Conservation (phyloP, 2,113 vertebrate species). For the Xerus inauris region DNA sequence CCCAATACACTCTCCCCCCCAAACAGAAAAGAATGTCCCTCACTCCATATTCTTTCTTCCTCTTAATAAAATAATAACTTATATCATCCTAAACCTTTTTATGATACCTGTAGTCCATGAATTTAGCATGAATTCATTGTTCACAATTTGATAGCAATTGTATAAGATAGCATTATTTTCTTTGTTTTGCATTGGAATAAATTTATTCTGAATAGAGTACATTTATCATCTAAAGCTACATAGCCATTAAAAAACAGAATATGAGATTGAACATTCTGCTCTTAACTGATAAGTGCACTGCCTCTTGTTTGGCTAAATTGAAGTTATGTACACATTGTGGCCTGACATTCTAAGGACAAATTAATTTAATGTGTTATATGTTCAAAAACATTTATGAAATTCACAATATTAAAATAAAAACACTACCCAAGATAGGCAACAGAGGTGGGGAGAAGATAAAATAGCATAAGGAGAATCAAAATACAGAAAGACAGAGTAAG, state of each 20-base stretch:
- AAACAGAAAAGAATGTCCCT: no score
- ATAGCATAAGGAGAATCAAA: background rate
- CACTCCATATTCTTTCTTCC: background rate
- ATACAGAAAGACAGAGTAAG: background rate
- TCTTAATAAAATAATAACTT: background rate
- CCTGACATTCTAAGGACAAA: background rate
- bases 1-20: no score
- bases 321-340: background rate
- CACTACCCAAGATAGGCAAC: background rate
- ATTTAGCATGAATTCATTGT: background rate
- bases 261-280: background rate
- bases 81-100: background rate
- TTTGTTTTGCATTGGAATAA: background rate
- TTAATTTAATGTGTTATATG: background rate
- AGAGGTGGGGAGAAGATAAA: background rate
- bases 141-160: background rate
- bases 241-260: background rate
- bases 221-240: background rate
- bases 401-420: background rate
- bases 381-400: background rate
- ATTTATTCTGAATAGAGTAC: background rate
- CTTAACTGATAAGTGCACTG: background rate
- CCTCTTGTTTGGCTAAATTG: background rate
- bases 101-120: background rate
- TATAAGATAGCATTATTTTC: background rate